A percentile compares a stretch with the other conserved stretches of the same genome.
Evolutionary conservation across 2,113 vertebrate genomes (phyloP).

Genomic region (Neoarius graeffei): DNA sequence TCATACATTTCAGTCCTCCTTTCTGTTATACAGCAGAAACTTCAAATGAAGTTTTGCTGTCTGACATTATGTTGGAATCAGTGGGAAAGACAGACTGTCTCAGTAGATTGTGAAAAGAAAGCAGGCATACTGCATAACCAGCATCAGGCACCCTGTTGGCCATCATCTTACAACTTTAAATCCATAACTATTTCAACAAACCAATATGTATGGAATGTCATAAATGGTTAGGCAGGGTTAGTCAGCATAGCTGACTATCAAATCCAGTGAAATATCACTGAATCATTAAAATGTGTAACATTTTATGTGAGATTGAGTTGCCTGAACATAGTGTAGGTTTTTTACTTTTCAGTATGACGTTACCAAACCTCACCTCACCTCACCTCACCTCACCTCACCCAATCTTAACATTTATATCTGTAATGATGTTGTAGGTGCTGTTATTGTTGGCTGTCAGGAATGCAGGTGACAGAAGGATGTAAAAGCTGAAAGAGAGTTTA

Average conservation of each 20-base stretch:
- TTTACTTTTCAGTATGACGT: not conserved
- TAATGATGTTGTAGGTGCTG: not conserved
- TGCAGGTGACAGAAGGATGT: too few species aligned
- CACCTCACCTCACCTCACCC: not conserved
- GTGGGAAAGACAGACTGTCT: not conserved
- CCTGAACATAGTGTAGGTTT: not conserved
- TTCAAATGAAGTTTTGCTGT: constrained; percentile 44
- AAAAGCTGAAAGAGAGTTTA: too few species aligned
- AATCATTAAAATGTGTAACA: not conserved
- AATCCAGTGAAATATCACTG: not conserved
- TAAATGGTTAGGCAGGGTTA: not conserved
- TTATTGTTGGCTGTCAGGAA: not conserved
- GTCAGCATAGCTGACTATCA: not conserved
- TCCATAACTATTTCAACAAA: not conserved
- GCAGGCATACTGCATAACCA: not conserved
- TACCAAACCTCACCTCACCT: not conserved
- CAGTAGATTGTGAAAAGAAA: not conserved
- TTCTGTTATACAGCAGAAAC: constrained; percentile 46
- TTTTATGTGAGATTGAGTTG: not conserved
- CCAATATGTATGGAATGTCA: not conserved
- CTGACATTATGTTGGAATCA: constrained; percentile 48
- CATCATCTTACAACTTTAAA: not conserved
- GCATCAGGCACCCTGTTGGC: not conserved
- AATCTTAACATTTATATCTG: not conserved
- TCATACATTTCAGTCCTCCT: constrained; percentile 9